Percentiles rank a stretch among this genome's conserved stretches.
phyloP scores from a whole-genome alignment of 2,888 invertebrate genomes.

The Amphipoea oculea region DNA sequence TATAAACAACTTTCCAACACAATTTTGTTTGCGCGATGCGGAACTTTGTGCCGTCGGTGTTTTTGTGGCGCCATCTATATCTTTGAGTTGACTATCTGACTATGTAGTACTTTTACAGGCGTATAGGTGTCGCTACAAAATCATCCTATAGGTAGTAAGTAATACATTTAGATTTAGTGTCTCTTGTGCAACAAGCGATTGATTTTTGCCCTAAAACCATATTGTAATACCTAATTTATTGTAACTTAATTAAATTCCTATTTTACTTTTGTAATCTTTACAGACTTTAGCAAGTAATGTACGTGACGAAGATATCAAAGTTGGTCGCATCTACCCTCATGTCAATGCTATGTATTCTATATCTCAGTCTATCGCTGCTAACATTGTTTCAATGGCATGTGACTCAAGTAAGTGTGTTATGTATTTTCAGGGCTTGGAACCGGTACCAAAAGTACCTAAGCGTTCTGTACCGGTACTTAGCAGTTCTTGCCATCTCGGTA shows the following conservation, averaged over 20 bases:
- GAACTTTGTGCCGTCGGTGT: background rate
- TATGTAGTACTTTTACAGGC: background rate
- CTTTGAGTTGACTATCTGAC: background rate
- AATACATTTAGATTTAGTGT: background rate
- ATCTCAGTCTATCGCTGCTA: constrained; percentile 85
- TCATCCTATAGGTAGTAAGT: background rate
- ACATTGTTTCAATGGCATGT: constrained; percentile 35
- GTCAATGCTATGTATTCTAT: constrained; percentile 94
- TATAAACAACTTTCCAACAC: background rate
- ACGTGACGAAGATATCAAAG: constrained; percentile 93
- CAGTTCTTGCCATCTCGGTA: too few species aligned
- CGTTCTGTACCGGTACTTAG: too few species aligned
- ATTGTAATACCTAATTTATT: background rate
- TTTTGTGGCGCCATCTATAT: constrained; percentile 20
- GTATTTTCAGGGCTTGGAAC: too few species aligned
- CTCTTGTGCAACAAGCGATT: background rate
- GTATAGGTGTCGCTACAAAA: constrained; percentile 23
- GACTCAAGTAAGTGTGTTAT: constrained; percentile 21
- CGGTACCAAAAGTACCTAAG: too few species aligned
- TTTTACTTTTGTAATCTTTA: constrained; percentile 42
- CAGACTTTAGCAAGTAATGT: constrained; percentile 95
- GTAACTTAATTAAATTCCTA: background rate
- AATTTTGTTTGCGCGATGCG: background rate
- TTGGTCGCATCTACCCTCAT: constrained; percentile 97
- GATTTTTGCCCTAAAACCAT: background rate